phyloP scores from a whole-genome alignment of 1,140 invertebrate species.

The Aplysia californica region DNA sequence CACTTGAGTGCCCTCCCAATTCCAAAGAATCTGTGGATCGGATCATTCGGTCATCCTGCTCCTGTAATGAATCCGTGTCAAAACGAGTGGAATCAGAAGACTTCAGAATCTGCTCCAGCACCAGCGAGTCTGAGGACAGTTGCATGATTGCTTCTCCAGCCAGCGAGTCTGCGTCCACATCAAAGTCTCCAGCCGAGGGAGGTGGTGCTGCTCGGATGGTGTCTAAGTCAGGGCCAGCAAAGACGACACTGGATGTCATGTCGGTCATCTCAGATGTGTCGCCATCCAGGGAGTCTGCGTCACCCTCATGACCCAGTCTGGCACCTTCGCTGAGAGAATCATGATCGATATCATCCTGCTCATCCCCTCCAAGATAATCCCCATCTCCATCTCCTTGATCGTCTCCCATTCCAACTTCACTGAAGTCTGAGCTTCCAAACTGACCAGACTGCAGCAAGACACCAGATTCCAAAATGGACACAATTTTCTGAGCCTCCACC shows the following conservation, averaged over 20 bases:
- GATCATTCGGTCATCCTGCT: slow-evolving; percentile 58
- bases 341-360: slow-evolving; percentile 55
- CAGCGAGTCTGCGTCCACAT: slow-evolving; percentile 71
- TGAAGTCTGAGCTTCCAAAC: slow-evolving; percentile 30
- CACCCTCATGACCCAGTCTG: slow-evolving; percentile 42
- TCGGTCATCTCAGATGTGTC: slow-evolving; percentile 60
- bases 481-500: slow-evolving; percentile 66
- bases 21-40: slow-evolving; percentile 76
- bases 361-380: slow-evolving; percentile 34
- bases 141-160: slow-evolving; percentile 66
- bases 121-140: slow-evolving; percentile 56
- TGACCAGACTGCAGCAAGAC: slow-evolving; percentile 72
- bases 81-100: slow-evolving; percentile 59
- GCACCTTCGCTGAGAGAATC: slow-evolving; percentile 63
- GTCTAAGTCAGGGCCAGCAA: slow-evolving; percentile 31
- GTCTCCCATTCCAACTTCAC: slow-evolving; percentile 28
- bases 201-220: slow-evolving; percentile 28
- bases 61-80: slow-evolving; percentile 71
- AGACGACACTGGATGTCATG: slow-evolving; percentile 59
- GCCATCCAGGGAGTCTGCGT: slow-evolving; percentile 59
- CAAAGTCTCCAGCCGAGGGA: slow-evolving; percentile 26
- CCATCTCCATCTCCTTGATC: slow-evolving; percentile 58
- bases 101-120: slow-evolving; percentile 40
- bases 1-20: slow-evolving; percentile 50
- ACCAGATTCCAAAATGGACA: slow-evolving; percentile 84